A percentile compares a stretch with the other conserved stretches of the same genome.
phyloP scores from a whole-genome alignment of 1,140 invertebrate species.

The Ceratosolen fusciceps region DNA sequence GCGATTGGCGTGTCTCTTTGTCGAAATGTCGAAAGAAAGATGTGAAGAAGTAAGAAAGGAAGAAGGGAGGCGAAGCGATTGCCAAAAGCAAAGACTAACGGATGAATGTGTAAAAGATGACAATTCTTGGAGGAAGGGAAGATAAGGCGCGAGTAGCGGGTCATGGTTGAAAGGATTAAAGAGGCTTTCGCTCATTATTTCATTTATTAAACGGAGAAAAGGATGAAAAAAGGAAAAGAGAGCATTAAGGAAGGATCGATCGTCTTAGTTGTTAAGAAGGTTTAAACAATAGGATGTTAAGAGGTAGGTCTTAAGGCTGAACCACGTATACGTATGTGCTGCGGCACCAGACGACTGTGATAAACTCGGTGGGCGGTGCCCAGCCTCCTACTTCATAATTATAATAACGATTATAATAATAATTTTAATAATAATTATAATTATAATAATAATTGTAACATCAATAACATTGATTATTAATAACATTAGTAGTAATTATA shows the following conservation, averaged over 20 bases:
- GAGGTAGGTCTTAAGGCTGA: conserved; percentile 72
- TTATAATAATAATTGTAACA: too few relatives aligned
- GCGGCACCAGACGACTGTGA: conserved; percentile 73
- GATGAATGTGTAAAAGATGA: conserved; percentile 38
- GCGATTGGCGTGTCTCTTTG: not conserved
- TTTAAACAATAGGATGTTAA: conserved; percentile 59
- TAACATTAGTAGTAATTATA: too few relatives aligned
- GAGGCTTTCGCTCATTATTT: too few relatives aligned
- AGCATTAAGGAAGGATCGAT: conserved; percentile 25
- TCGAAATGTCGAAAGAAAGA: not conserved
- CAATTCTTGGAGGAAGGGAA: not conserved
- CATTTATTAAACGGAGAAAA: not conserved
- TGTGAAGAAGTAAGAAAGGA: conserved; percentile 6
- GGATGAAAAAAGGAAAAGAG: not conserved
- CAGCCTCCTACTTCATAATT: conserved; percentile 72
- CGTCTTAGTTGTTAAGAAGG: conserved; percentile 39
- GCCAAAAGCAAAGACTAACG: conserved; percentile 36
- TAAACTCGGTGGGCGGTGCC: conserved; percentile 73
- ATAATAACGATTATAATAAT: too few relatives aligned
- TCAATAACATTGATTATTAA: too few relatives aligned
- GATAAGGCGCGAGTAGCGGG: too few relatives aligned
- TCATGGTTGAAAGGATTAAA: too few relatives aligned
- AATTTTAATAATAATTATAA: too few relatives aligned
- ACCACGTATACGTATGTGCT: conserved; percentile 74
- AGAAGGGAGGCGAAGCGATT: conserved; percentile 7